These are phyloP conservation scores for Cynaeus angustus DNA, from an alignment of 2,888 invertebrate genomes.

Conservation along the genomic window DNA sequence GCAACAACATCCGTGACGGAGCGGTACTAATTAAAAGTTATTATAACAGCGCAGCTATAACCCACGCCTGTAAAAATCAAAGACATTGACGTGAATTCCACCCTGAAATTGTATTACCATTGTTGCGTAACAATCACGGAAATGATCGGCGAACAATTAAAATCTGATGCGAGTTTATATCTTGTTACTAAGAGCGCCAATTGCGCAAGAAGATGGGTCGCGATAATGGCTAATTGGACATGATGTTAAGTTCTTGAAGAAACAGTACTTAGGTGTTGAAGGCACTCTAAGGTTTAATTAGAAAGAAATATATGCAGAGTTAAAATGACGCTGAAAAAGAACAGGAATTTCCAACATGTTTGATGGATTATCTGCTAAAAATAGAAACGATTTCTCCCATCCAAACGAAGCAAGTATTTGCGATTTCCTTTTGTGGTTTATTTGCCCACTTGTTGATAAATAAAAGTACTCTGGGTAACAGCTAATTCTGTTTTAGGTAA, in stretches of 20 bases:
- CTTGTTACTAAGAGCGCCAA: conserved; percentile 5
- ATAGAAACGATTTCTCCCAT: neutral
- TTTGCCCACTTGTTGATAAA: neutral
- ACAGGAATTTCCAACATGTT: neutral
- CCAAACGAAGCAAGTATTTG: neutral
- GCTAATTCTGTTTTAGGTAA: no score
- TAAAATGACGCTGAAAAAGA: neutral
- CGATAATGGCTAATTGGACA: conserved; percentile 36
- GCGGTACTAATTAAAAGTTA: conserved; percentile 38
- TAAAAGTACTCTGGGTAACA: no score
- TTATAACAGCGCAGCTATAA: conserved; percentile 15
- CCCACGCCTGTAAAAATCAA: conserved; percentile 12
- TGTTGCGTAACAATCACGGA: conserved; percentile 24
- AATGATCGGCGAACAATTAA: conserved; percentile 19
- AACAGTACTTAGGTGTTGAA: neutral
- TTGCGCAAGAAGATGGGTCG: conserved; percentile 15
- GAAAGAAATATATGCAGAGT: no score
- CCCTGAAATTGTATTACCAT: conserved; percentile 16
- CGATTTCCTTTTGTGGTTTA: conserved; percentile 2
- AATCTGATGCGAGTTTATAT: conserved; percentile 1
- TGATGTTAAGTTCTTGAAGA: conserved; percentile 17
- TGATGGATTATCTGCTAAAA: neutral
- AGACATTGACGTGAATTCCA: conserved; percentile 28
- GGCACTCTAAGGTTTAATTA: no score
- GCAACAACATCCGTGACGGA: conserved; percentile 34